phyloP scores from a whole-genome alignment of 2,113 vertebrate genomes.

The Baryphthengus martii region DNA sequence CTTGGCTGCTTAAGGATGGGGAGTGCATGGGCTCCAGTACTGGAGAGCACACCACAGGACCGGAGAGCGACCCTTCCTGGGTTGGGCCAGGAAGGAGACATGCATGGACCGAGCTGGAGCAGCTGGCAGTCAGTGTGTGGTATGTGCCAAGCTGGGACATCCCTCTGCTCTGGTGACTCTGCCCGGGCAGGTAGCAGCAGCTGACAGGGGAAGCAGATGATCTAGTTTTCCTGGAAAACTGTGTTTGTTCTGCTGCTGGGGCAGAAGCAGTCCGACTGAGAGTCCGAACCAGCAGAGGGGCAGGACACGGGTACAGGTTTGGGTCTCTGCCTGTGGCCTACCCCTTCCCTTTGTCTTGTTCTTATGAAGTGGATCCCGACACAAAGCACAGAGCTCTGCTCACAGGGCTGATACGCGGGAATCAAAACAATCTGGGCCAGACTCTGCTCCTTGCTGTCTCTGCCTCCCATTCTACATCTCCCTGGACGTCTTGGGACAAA shows the following conservation, averaged over 20 bases:
- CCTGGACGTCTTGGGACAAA: neutral
- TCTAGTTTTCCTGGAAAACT: neutral
- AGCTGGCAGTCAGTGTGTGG: neutral
- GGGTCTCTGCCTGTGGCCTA: neutral
- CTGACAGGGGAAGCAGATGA: neutral
- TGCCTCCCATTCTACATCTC: neutral
- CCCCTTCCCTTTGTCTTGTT: neutral
- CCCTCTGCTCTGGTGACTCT: fast-evolving
- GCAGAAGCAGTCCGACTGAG: neutral
- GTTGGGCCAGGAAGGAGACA: neutral
- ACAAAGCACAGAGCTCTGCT: neutral
- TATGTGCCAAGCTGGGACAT: neutral
- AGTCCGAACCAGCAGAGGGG: neutral
- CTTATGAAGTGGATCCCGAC: neutral
- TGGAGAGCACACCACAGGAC: fast-evolving
- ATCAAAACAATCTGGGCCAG: neutral
- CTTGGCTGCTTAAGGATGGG: fast-evolving
- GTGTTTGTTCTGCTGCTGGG: neutral
- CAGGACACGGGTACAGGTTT: neutral
- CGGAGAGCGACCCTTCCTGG: fast-evolving
- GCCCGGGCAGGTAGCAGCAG: neutral
- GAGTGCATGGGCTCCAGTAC: neutral
- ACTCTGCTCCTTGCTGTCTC: neutral
- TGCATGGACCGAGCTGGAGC: neutral
- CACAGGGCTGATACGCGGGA: neutral